Conservation (phyloP, 92 coral and sea anemone genomes). For the Micromussa lordhowensis region DNA sequence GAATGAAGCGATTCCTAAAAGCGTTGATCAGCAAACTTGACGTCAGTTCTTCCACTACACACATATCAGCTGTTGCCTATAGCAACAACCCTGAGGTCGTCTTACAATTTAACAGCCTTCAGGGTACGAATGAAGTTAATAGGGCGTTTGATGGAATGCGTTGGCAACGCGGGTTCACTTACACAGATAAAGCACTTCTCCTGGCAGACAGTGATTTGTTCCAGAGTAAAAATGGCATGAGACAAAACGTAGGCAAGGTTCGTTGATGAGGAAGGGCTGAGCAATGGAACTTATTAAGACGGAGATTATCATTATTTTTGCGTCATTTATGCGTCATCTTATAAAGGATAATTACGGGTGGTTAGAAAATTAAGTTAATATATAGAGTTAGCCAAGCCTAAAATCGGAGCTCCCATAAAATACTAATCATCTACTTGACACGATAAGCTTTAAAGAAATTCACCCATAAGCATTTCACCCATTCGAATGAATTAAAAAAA, state of each 20-base stretch:
- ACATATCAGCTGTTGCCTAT: conserved; percentile 64
- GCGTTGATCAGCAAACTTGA: conserved; percentile 37
- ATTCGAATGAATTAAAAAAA: too few relatives aligned
- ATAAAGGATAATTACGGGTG: too few relatives aligned
- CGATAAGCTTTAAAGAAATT: too few relatives aligned
- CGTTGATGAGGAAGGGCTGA: too few relatives aligned
- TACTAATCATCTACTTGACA: too few relatives aligned
- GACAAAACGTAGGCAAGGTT: conserved; percentile 45
- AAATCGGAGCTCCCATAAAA: background rate
- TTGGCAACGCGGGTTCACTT: conserved; percentile 64
- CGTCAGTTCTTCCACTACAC: conserved; percentile 71
- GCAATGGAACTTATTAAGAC: too few relatives aligned
- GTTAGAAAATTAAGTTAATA: too few relatives aligned
- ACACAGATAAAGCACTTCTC: conserved; percentile 66
- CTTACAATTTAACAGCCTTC: conserved; percentile 54
- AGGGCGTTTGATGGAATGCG: conserved; percentile 48
- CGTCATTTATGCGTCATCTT: too few relatives aligned
- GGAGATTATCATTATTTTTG: too few relatives aligned
- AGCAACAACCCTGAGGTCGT: conserved; percentile 55
- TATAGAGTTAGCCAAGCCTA: too few relatives aligned
- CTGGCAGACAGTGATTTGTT: conserved; percentile 51
- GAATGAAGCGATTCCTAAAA: conserved; percentile 48
- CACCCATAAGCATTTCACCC: too few relatives aligned
- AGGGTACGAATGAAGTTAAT: conserved; percentile 40
- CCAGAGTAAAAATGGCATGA: conserved; percentile 47